Evolutionary conservation across 2,888 invertebrate genomes (phyloP).

Genomic region (Dimorphilus gyrociliatus): DNA sequence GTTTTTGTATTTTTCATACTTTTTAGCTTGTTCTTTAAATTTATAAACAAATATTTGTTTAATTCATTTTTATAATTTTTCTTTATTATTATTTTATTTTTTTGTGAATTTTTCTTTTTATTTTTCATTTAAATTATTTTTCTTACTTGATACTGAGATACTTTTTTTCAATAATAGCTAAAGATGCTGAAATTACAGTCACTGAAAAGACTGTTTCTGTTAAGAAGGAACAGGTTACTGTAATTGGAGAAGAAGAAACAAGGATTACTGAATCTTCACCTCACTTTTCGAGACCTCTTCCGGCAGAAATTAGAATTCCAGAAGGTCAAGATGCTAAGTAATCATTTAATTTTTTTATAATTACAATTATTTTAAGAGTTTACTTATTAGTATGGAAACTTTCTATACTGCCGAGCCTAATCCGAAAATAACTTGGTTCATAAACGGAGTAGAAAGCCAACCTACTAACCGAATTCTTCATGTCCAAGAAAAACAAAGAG

Average conservation of each 20-base stretch:
- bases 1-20: too few species aligned
- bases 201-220: slow-evolving; percentile 17
- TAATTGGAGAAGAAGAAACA: slow-evolving; percentile 15
- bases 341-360: slow-evolving; percentile 2
- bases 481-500: slow-evolving; percentile 15
- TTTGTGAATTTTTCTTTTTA: too few species aligned
- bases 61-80: too few species aligned
- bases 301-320: slow-evolving; percentile 18
- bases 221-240: slow-evolving; percentile 17
- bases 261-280: slow-evolving; percentile 21
- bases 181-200: slow-evolving; percentile 15
- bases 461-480: slow-evolving; percentile 34
- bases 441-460: slow-evolving; percentile 48
- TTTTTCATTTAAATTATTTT: too few species aligned
- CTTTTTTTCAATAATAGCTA: slow-evolving; percentile 11
- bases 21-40: too few species aligned
- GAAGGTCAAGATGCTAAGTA: slow-evolving; percentile 30
- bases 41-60: too few species aligned
- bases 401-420: slow-evolving; percentile 27
- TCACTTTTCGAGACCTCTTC: slow-evolving; percentile 47
- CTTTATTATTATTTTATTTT: too few species aligned
- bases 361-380: too few species aligned
- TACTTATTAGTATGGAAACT: too few species aligned
- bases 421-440: slow-evolving; percentile 38
- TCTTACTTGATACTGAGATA: too few species aligned